Percentiles rank a stretch among this genome's conserved stretches.
phyloP scores from a whole-genome alignment of 2,888 invertebrate genomes.

The Drosophila nigricruria region DNA sequence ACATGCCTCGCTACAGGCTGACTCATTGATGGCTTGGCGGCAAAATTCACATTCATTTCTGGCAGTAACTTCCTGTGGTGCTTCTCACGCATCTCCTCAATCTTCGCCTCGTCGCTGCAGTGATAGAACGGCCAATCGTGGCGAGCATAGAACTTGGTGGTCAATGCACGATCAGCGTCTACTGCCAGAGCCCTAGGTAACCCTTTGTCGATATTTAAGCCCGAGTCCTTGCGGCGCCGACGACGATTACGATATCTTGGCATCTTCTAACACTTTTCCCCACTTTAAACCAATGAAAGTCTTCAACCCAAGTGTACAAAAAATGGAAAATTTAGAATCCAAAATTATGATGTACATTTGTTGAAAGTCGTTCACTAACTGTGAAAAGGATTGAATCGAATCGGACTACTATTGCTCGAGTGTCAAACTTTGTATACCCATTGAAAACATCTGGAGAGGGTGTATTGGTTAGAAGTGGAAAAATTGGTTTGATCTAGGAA shows the following conservation, averaged over 20 bases:
- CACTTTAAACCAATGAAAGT: background rate
- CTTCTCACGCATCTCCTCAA: slow-evolving; percentile 38
- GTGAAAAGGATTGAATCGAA: background rate
- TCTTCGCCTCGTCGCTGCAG: slow-evolving; percentile 49
- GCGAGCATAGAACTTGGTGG: slow-evolving; percentile 72
- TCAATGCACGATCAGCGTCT: slow-evolving; percentile 55
- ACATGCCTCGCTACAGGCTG: slow-evolving; percentile 42
- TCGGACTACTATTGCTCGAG: background rate
- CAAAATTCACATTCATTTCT: background rate
- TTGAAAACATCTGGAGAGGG: background rate
- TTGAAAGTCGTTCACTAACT: background rate
- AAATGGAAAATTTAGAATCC: background rate
- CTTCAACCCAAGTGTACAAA: background rate
- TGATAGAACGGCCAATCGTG: slow-evolving; percentile 67
- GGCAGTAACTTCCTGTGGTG: slow-evolving; percentile 18
- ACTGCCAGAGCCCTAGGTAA: background rate
- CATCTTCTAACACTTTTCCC: background rate
- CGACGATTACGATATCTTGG: background rate
- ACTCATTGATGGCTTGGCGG: background rate
- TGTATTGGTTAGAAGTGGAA: background rate
- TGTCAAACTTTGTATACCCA: background rate
- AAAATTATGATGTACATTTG: background rate
- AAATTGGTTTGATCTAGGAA: background rate
- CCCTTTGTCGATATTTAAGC: background rate
- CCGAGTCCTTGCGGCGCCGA: background rate